A percentile compares a stretch with the other conserved stretches of the same genome.
Evolutionary conservation across 2,888 invertebrate genomes (phyloP).

Genomic region (Alcis repandata): DNA sequence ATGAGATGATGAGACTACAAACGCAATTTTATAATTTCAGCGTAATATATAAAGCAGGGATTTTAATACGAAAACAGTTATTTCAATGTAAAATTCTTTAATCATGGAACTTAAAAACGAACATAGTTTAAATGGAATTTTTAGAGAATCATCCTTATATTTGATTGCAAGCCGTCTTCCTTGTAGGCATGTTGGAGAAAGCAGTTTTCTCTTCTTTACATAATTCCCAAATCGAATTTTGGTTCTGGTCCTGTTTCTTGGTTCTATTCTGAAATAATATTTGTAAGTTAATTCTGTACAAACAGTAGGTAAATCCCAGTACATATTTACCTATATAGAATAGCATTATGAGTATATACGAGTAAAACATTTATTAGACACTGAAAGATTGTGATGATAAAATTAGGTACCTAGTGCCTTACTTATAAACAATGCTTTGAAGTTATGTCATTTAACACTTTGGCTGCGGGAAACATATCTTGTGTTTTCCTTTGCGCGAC

Average conservation of each 20-base stretch:
- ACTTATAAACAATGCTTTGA: neutral
- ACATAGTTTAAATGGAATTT: conserved; percentile 9
- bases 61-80: neutral
- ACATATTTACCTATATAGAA: neutral
- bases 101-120: conserved; percentile 12
- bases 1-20: too few species aligned
- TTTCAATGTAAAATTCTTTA: neutral
- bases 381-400: too few species aligned
- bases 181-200: neutral
- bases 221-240: conserved; percentile 18
- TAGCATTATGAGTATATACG: too few species aligned
- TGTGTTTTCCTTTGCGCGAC: too few species aligned
- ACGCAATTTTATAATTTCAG: neutral
- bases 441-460: too few species aligned
- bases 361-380: neutral
- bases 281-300: conserved; percentile 22
- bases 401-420: too few species aligned
- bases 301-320: neutral
- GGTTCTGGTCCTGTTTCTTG: conserved; percentile 8
- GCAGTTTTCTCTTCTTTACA: neutral
- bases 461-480: too few species aligned
- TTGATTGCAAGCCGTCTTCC: conserved; percentile 7
- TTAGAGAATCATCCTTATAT: neutral
- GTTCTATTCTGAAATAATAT: conserved; percentile 44
- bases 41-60: neutral